These are phyloP conservation scores for Aphodius sticticus DNA, from an alignment of 2,888 invertebrate species.

Conservation along the genomic window DNA sequence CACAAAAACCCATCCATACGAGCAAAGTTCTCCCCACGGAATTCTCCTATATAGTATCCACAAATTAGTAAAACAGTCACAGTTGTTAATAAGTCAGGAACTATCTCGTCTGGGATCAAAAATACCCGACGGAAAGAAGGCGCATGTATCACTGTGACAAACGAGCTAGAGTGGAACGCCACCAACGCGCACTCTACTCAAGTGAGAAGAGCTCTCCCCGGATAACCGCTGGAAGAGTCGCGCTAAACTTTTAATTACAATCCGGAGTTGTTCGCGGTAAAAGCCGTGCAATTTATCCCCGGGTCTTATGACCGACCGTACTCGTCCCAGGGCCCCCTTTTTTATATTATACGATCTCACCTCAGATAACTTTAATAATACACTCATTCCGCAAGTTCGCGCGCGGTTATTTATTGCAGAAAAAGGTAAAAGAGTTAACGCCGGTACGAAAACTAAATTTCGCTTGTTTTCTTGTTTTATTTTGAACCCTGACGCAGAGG, in stretches of 20 bases:
- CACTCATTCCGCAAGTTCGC: not conserved
- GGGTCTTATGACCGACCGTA: not conserved
- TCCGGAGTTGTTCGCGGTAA: not conserved
- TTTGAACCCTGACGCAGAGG: not conserved
- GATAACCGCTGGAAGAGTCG: not conserved
- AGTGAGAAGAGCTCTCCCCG: too few relatives aligned
- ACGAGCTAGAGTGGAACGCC: too few relatives aligned
- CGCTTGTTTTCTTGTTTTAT: not conserved
- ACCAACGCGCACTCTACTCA: too few relatives aligned
- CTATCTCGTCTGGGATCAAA: too few relatives aligned
- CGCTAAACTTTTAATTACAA: not conserved
- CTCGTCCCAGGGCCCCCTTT: not conserved
- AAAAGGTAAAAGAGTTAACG: not conserved
- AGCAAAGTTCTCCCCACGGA: too few relatives aligned
- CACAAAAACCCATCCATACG: too few relatives aligned
- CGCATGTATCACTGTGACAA: too few relatives aligned
- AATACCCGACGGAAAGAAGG: too few relatives aligned
- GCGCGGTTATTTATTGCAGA: not conserved
- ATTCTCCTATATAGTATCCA: too few relatives aligned
- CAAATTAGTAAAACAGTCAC: too few relatives aligned
- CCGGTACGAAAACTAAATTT: not conserved
- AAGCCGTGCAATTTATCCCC: not conserved
- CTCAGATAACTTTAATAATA: not conserved
- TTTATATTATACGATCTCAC: slow-evolving; percentile 4
- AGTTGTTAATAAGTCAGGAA: too few relatives aligned